Conservation (phyloP, 2,113 vertebrate genomes). For the Halichoeres trimaculatus region DNA sequence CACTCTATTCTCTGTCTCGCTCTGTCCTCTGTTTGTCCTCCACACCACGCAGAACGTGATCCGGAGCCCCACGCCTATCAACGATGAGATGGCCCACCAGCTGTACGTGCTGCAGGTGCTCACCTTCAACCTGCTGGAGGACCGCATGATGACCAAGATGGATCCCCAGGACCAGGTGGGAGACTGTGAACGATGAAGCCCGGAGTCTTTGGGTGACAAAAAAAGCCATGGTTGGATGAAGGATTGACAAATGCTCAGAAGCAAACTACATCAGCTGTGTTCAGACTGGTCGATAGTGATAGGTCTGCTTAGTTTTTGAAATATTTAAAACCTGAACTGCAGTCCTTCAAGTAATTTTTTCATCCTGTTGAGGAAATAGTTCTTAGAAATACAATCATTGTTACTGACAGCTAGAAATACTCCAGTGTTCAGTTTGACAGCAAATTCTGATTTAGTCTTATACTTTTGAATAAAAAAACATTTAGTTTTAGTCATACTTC, state of each 20-base stretch:
- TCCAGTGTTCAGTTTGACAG: no score
- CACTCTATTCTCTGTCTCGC: background rate
- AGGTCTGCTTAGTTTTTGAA: no score
- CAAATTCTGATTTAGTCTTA: no score
- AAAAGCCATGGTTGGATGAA: background rate
- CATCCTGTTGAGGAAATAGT: no score
- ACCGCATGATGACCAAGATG: conserved; percentile 99
- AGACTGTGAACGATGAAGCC: background rate
- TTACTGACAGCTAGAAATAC: no score
- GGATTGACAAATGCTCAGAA: background rate
- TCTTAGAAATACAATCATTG: no score
- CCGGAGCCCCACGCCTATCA: conserved; percentile 91
- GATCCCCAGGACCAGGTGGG: conserved; percentile 97
- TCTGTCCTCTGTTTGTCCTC: conserved; percentile 7
- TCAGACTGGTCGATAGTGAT: no score
- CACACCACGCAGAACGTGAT: conserved; percentile 89
- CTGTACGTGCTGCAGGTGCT: conserved; percentile 98
- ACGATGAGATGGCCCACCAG: conserved; percentile 98
- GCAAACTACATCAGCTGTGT: no score
- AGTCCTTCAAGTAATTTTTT: no score
- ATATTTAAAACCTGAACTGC: no score
- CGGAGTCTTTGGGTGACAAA: background rate
- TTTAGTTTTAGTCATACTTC: no score
- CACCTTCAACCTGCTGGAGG: conserved; percentile 96
- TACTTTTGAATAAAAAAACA: no score